Conservation (phyloP, 1,140 invertebrate genomes). For the Theocolax elegans region DNA sequence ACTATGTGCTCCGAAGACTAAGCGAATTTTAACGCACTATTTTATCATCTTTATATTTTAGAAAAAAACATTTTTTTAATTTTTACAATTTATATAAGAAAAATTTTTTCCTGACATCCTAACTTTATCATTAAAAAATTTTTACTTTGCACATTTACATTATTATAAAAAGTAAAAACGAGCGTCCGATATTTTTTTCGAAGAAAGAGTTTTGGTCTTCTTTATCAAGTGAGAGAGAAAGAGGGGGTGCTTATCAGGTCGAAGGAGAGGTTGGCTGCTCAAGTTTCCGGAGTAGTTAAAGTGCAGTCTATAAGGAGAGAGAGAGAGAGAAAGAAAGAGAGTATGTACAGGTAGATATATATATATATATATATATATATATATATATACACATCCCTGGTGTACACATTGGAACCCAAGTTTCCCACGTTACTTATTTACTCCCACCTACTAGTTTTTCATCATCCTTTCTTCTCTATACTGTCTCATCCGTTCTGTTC, state of each 20-base stretch:
- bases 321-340: no score
- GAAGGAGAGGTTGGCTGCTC: no score
- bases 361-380: no score
- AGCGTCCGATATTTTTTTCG: no score
- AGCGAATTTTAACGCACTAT: conserved; percentile 25
- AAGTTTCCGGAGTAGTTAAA: conserved; percentile 39
- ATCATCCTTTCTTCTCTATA: neutral
- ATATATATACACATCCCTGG: no score
- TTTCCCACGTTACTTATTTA: conserved; percentile 42
- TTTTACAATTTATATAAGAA: no score
- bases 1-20: conserved; percentile 15
- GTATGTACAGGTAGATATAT: conserved; percentile 11
- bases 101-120: no score
- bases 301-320: conserved; percentile 39
- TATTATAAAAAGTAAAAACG: no score
- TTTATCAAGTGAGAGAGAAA: conserved; percentile 12
- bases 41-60: neutral
- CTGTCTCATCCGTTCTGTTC: neutral
- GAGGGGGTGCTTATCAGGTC: conserved; percentile 26
- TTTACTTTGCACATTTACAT: no score
- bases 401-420: conserved; percentile 11
- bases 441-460: conserved; percentile 1
- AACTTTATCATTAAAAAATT: no score
- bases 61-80: no score
- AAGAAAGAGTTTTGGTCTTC: conserved; percentile 14